Evolutionary conservation across 2,888 invertebrate genomes (phyloP).

Genomic region (Auanema sp.): DNA sequence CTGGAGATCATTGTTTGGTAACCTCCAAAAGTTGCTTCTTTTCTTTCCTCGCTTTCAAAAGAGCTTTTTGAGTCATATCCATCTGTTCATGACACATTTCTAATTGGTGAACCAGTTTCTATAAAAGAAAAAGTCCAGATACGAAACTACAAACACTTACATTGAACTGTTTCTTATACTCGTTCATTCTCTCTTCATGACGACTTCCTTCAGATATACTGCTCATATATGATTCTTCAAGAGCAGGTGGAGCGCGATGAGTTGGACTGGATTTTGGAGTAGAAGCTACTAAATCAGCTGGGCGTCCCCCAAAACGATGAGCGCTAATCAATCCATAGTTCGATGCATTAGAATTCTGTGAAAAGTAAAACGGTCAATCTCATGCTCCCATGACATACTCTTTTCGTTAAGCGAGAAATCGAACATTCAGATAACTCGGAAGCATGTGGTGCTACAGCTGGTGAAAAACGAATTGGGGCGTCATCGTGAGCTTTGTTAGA

Average conservation of each 20-base stretch:
- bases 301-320: conserved; percentile 16
- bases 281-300: conserved; percentile 35
- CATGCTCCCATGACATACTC: neutral
- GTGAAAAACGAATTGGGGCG: conserved; percentile 18
- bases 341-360: conserved; percentile 20
- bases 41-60: conserved; percentile 30
- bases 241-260: conserved; percentile 4
- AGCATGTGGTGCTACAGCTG: conserved; percentile 26
- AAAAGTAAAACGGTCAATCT: too few species aligned
- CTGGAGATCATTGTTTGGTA: neutral
- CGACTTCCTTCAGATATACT: conserved; percentile 35
- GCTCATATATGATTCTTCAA: conserved; percentile 38
- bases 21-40: conserved; percentile 34
- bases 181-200: conserved; percentile 26
- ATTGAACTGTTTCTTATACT: conserved; percentile 25
- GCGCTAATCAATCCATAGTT: too few species aligned
- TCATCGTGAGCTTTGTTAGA: conserved; percentile 10
- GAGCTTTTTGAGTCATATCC: conserved; percentile 30
- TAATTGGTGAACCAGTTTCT: conserved; percentile 28
- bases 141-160: conserved; percentile 8
- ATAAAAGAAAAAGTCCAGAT: neutral
- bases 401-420: neutral
- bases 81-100: conserved; percentile 37
- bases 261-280: conserved; percentile 30
- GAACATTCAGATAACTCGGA: conserved; percentile 20